These are phyloP conservation scores for Tauraco erythrolophus DNA, from an alignment of 2,113 vertebrate species.

Conservation along the genomic window DNA sequence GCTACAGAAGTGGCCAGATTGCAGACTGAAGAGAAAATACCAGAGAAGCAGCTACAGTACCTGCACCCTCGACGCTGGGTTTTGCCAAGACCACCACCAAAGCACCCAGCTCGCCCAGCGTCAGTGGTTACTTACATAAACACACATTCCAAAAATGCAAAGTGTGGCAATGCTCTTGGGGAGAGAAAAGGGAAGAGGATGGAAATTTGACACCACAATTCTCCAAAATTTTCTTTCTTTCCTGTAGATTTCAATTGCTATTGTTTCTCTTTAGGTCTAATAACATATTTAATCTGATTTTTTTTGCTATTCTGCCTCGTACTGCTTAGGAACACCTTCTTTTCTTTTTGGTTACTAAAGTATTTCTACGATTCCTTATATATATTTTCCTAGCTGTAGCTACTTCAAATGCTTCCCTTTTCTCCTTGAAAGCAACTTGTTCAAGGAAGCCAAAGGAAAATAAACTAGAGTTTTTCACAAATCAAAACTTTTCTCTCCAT, in stretches of 20 bases:
- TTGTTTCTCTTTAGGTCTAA: neutral
- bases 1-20: neutral
- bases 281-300: neutral
- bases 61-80: fast-evolving
- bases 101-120: neutral
- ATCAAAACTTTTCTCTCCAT: neutral
- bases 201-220: neutral
- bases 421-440: neutral
- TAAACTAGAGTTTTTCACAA: too few species aligned
- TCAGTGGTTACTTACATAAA: neutral
- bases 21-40: neutral
- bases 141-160: neutral
- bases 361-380: neutral
- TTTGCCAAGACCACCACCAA: neutral
- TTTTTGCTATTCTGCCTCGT: neutral
- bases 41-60: neutral
- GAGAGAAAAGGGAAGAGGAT: neutral
- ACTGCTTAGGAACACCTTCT: neutral
- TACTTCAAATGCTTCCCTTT: too few species aligned
- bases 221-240: neutral
- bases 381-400: neutral
- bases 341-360: neutral
- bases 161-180: neutral
- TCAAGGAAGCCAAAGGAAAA: neutral
- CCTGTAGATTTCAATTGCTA: neutral